Conservation (phyloP, 2,113 vertebrate species). For the Sander lucioperca region DNA sequence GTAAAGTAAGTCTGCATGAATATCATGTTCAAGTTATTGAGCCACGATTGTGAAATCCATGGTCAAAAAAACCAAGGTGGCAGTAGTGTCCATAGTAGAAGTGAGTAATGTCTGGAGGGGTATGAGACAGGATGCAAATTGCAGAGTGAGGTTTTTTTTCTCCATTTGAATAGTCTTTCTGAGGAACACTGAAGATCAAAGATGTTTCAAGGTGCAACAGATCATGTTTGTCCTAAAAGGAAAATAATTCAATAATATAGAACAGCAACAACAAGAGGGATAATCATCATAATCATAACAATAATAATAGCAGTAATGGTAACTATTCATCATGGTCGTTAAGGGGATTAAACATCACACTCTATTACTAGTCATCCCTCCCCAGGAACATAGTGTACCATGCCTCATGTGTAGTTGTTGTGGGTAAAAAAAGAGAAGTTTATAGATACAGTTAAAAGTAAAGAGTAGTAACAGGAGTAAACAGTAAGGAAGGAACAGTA, state of each 20-base stretch:
- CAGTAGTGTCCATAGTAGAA: conserved; percentile 50
- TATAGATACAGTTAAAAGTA: conserved; percentile 72
- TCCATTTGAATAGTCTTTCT: conserved; percentile 68
- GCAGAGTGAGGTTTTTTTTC: conserved; percentile 39
- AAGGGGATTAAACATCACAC: conserved; percentile 70
- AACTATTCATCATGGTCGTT: conserved; percentile 75
- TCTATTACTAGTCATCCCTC: conserved; percentile 65
- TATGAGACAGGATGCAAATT: conserved; percentile 42
- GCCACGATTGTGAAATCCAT: conserved; percentile 52
- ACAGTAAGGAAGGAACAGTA: conserved; percentile 58
- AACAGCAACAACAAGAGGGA: conserved; percentile 75
- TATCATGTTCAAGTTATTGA: conserved; percentile 47
- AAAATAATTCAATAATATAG: conserved; percentile 78
- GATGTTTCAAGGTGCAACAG: conserved; percentile 69
- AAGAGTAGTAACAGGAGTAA: conserved; percentile 57
- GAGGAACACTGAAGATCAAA: conserved; percentile 65
- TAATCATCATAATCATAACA: conserved; percentile 76
- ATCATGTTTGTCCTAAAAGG: conserved; percentile 72
- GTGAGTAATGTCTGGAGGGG: conserved; percentile 33
- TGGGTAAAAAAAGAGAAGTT: conserved; percentile 65
- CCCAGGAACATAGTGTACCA: conserved; percentile 68
- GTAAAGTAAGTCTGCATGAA: conserved; percentile 59
- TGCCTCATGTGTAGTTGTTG: conserved; percentile 58
- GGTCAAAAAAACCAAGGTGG: conserved; percentile 51
- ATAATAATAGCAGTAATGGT: conserved; percentile 78